phyloP scores from a whole-genome alignment of 1,140 invertebrate species.

The Frieseomelitta varia region DNA sequence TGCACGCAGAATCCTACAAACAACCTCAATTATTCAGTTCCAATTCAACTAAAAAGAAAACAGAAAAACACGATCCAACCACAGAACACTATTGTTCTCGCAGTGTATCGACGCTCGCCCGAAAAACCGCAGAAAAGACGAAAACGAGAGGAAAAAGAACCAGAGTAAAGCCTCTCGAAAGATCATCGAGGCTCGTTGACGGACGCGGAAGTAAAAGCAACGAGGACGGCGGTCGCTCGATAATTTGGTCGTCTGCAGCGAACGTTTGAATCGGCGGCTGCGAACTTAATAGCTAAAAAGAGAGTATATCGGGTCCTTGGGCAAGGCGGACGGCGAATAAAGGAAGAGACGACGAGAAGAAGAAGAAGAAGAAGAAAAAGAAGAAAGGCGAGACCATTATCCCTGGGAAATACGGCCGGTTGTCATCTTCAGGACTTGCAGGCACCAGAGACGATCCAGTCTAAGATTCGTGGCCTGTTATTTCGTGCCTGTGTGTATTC shows the following conservation, averaged over 20 bases:
- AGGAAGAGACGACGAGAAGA: no score
- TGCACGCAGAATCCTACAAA: neutral
- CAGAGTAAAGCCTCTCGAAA: no score
- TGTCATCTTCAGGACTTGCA: conserved; percentile 66
- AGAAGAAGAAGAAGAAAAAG: conserved; percentile 36
- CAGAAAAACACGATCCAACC: neutral
- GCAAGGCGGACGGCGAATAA: neutral
- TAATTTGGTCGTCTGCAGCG: conserved; percentile 61
- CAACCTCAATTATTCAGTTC: neutral
- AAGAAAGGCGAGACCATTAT: conserved; percentile 68
- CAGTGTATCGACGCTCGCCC: neutral
- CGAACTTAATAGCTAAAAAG: conserved; percentile 62
- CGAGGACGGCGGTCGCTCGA: conserved; percentile 16
- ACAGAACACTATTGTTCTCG: neutral
- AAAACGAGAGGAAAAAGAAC: no score
- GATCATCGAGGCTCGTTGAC: conserved; percentile 38
- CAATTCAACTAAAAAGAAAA: neutral
- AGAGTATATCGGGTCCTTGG: conserved; percentile 46
- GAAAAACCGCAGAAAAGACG: rapidly evolving
- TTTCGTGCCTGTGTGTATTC: conserved; percentile 18
- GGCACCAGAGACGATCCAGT: conserved; percentile 42
- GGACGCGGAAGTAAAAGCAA: conserved; percentile 24
- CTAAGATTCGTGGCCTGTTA: conserved; percentile 20
- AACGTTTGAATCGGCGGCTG: conserved; percentile 52
- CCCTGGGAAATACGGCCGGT: conserved; percentile 69